These are phyloP conservation scores for Thryonomys swinderianus DNA, from an alignment of 2,113 vertebrate species.

Conservation along the genomic window DNA sequence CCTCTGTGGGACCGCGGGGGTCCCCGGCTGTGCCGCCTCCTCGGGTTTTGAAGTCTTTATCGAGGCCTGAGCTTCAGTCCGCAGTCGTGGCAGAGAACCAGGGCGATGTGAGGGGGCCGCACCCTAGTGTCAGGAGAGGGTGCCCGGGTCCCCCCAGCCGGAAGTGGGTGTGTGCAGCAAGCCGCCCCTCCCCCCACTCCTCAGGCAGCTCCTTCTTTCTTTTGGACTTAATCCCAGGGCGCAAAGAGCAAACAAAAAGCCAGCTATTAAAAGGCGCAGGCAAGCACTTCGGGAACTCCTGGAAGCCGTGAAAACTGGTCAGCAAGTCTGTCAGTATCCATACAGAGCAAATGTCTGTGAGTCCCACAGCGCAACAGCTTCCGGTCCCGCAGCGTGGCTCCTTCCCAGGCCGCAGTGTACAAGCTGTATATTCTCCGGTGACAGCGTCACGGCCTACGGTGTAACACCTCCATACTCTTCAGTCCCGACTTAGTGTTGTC, in stretches of 20 bases:
- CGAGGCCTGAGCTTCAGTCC: not conserved
- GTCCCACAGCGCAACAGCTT: not conserved
- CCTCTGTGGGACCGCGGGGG: not conserved
- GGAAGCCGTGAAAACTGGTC: not conserved
- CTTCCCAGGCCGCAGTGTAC: not conserved
- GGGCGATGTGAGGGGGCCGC: rapidly evolving
- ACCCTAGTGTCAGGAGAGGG: not conserved
- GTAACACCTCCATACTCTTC: no score
- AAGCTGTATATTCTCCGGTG: not conserved
- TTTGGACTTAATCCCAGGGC: not conserved
- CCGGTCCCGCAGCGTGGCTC: no score
- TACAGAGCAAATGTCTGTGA: not conserved
- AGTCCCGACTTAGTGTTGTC: no score
- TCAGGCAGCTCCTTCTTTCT: no score
- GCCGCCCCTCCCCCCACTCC: not conserved
- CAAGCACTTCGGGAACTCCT: rapidly evolving
- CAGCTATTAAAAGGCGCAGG: not conserved
- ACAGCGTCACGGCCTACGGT: not conserved
- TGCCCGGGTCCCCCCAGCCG: rapidly evolving
- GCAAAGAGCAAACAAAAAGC: not conserved
- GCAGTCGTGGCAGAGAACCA: not conserved
- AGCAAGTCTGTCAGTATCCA: not conserved
- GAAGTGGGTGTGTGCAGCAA: not conserved
- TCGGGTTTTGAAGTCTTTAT: not conserved
- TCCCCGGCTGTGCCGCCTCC: not conserved